A percentile compares a stretch with the other conserved stretches of the same genome.
phyloP scores from a whole-genome alignment of 2,113 vertebrate species.

The Anhinga rufa region DNA sequence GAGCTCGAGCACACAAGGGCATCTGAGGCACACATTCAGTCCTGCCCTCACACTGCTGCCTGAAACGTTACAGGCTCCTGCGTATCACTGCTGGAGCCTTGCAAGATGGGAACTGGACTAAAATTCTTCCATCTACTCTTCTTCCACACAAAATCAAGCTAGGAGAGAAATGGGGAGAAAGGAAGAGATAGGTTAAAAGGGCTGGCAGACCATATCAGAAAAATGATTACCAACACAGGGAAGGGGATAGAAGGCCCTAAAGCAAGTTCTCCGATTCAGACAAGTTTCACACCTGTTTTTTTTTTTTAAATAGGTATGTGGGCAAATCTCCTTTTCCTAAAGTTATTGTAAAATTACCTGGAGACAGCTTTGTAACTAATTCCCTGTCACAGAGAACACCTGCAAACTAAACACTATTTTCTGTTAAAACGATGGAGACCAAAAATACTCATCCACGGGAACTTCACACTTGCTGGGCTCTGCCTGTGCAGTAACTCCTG shows the following conservation, averaged over 20 bases:
- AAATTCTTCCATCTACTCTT: neutral
- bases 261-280: neutral
- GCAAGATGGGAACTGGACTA: neutral
- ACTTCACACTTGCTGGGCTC: neutral
- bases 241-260: neutral
- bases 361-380: neutral
- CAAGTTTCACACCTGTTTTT: neutral
- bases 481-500: neutral
- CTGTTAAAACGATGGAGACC: neutral
- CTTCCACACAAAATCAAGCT: neutral
- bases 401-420: neutral
- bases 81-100: neutral
- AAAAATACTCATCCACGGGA: neutral
- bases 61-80: neutral
- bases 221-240: neutral
- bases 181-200: neutral
- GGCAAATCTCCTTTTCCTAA: neutral
- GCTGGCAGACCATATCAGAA: neutral
- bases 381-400: neutral
- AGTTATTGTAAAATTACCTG: neutral
- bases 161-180: neutral
- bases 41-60: neutral
- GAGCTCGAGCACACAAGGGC: neutral
- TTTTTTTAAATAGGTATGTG: neutral
- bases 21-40: rapidly evolving